A percentile compares a stretch with the other conserved stretches of the same genome.
These are phyloP conservation scores for Zophobas morio DNA, from an alignment of 1,140 invertebrate genomes.

Conservation along the genomic window DNA sequence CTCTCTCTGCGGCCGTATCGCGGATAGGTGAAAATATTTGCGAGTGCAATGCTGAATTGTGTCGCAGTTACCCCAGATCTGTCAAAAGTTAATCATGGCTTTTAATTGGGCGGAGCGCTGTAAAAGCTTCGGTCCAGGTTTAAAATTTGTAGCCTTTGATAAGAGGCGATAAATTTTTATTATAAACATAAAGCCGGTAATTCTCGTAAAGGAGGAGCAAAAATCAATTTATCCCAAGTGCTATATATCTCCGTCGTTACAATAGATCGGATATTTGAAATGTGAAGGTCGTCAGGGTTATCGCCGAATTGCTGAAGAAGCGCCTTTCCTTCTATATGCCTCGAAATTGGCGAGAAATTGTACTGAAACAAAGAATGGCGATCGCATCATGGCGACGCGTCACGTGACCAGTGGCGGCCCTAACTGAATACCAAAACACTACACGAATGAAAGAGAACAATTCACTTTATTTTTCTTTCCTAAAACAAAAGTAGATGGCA, in stretches of 20 bases:
- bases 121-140: conserved; percentile 31
- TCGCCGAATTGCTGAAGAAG: conserved; percentile 40
- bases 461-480: conserved; percentile 1
- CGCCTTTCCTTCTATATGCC: conserved; percentile 19
- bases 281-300: conserved; percentile 42
- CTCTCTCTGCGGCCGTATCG: neutral
- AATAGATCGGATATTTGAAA: conserved; percentile 46
- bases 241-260: conserved; percentile 45
- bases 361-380: conserved; percentile 28
- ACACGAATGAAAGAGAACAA: too few relatives aligned
- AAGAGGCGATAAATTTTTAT: conserved; percentile 42
- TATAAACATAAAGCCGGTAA: conserved; percentile 48
- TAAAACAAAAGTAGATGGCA: neutral
- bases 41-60: neutral
- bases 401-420: neutral
- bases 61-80: neutral
- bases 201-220: conserved; percentile 43
- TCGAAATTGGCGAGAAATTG: conserved; percentile 23
- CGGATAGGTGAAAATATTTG: neutral
- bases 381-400: neutral
- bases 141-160: conserved; percentile 39
- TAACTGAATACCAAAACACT: too few relatives aligned
- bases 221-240: conserved; percentile 46
- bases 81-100: conserved; percentile 30
- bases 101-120: conserved; percentile 20